phyloP scores from a whole-genome alignment of 1,140 invertebrate species.

The Drosophila kanapiae region DNA sequence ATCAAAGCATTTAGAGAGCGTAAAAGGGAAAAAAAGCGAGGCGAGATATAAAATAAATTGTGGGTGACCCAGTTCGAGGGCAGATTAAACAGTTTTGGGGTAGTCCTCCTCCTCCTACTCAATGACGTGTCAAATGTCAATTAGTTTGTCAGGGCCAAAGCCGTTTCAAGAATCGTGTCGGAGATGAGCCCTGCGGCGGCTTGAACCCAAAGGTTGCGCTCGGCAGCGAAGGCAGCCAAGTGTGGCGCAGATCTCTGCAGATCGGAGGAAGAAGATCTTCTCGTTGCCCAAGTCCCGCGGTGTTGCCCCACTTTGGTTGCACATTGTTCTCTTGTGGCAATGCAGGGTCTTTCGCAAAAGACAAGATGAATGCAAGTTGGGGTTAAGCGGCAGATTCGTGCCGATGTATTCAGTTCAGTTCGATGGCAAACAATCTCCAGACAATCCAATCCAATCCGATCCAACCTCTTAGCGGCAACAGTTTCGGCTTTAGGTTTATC shows the following conservation, averaged over 20 bases:
- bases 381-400: constrained; percentile 48
- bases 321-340: constrained; percentile 66
- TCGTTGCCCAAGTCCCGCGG: constrained; percentile 52
- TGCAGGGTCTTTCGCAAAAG: constrained; percentile 44
- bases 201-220: constrained; percentile 44
- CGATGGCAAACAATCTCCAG: constrained; percentile 33
- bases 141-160: constrained; percentile 49
- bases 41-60: constrained; percentile 24
- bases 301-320: constrained; percentile 63
- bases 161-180: constrained; percentile 48
- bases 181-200: constrained; percentile 36
- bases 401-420: constrained; percentile 20
- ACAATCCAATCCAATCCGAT: constrained; percentile 16
- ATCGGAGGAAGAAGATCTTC: constrained; percentile 48
- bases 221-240: constrained; percentile 55
- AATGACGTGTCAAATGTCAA: constrained; percentile 68
- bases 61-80: constrained; percentile 56
- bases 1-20: constrained; percentile 52
- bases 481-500: constrained; percentile 43
- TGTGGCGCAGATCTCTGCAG: constrained; percentile 45
- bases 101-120: constrained; percentile 14
- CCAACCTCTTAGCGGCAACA: constrained; percentile 12
- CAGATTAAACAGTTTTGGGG: constrained; percentile 40
- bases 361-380: constrained; percentile 48
- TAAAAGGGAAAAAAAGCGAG: constrained; percentile 21